Percentiles rank a stretch among this genome's conserved stretches.
These are phyloP conservation scores for Liolophura sinensis DNA, from an alignment of 1,140 invertebrate species.

Conservation along the genomic window DNA sequence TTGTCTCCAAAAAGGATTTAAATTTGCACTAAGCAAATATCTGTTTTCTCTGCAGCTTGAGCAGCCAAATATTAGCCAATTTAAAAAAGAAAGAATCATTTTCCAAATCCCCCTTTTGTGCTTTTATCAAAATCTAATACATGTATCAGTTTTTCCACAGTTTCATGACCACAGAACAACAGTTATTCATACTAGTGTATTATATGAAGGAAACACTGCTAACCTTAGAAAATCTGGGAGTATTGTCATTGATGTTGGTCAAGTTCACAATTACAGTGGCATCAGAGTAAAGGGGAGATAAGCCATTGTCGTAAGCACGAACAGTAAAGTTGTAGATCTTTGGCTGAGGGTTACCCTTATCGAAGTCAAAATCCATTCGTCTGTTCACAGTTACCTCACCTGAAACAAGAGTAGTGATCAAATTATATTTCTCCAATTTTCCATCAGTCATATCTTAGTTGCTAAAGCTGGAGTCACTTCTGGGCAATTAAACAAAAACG, in stretches of 20 bases:
- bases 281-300: conserved; percentile 76
- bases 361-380: conserved; percentile 81
- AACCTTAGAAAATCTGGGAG: conserved; percentile 70
- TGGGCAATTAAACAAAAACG: too few species aligned
- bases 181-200: too few species aligned
- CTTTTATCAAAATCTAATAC: too few species aligned
- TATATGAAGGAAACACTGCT: conserved; percentile 1
- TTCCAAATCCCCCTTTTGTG: too few species aligned
- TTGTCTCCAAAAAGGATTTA: too few species aligned
- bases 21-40: too few species aligned
- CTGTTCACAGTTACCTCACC: conserved; percentile 80
- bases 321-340: conserved; percentile 70
- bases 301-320: conserved; percentile 80
- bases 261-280: conserved; percentile 68
- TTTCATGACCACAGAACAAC: too few species aligned
- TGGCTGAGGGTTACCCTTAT: conserved; percentile 64
- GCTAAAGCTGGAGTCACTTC: too few species aligned
- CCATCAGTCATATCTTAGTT: not conserved
- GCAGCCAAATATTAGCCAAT: too few species aligned
- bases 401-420: conserved; percentile 41
- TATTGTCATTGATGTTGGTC: conserved; percentile 82
- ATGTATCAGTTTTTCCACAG: too few species aligned
- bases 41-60: too few species aligned
- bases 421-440: not conserved
- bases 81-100: too few species aligned